These are phyloP conservation scores for Melanerpes aurifrons DNA, from an alignment of 2,113 vertebrate genomes.

Conservation along the genomic window DNA sequence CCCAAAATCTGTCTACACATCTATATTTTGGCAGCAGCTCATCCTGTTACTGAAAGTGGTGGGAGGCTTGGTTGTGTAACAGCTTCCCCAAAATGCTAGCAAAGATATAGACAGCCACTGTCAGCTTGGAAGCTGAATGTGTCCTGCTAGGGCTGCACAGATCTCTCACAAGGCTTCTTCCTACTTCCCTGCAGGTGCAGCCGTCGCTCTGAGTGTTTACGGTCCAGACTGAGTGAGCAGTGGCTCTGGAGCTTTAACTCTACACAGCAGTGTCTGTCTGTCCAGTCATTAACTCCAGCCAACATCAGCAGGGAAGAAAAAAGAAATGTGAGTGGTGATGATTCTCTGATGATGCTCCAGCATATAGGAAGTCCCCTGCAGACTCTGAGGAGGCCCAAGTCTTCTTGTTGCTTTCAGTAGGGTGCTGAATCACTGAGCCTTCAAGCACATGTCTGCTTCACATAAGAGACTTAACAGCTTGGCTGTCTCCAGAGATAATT, in stretches of 20 bases:
- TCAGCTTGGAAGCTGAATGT: background rate
- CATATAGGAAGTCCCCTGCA: background rate
- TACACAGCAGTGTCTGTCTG: conserved; percentile 83
- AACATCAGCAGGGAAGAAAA: conserved; percentile 92
- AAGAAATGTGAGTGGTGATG: conserved; percentile 78
- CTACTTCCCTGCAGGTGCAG: conserved; percentile 80
- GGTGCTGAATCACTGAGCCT: background rate
- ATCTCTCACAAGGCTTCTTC: background rate
- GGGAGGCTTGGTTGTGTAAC: background rate
- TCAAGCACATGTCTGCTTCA: background rate
- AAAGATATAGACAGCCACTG: background rate
- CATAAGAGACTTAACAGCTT: background rate
- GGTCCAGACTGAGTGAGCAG: conserved; percentile 80
- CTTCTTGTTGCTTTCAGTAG: background rate
- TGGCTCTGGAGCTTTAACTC: conserved; percentile 98
- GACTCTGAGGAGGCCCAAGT: background rate
- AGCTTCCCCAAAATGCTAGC: background rate
- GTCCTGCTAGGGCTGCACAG: background rate
- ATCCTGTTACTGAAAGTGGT: background rate
- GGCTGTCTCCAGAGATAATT: background rate
- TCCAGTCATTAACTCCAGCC: conserved; percentile 85
- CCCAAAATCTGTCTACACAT: background rate
- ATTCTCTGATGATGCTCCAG: background rate
- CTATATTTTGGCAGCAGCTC: background rate
- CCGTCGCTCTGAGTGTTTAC: conserved; percentile 81